Evolutionary conservation across 2,797 vertebrate species (phyloP), one percentile per base, ranked within the genome.

Genomic region (Emys orbicularis): DNA sequence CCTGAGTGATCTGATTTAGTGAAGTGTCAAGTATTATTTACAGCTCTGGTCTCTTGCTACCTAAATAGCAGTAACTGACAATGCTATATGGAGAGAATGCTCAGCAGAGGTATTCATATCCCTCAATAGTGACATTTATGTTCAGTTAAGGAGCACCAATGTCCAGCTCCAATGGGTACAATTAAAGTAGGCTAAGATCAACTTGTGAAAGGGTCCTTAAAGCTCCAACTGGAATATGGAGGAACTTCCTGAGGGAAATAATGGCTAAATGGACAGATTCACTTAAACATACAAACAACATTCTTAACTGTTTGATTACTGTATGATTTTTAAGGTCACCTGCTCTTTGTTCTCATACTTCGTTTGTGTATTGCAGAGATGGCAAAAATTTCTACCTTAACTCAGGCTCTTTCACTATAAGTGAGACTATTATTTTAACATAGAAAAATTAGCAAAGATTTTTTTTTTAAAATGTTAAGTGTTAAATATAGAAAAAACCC

Each of bases 361-460:
- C 89, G 25, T 41, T 54, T 54, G 47, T 88, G 79, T 41, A 96
- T 94, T 92, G 61, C 90, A 90, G 89, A 87, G 87, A 12, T 83
- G 81, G 79, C 2, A 1, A 90, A 96, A 96, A 83, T 85, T 81
- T 87, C 90, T 94, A 95, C 77, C 90, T 54, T 61, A 86, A 10
- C 91, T 85, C 50, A 74, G 54, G 90, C 80, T 95, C 59, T 93
- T 49, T 93, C 5, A 4, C 50, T 61, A 86, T 85, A 89, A 3
- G 0, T 7, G 47, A 94, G 82, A 88, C 31, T 65, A n/a, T n/a
- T 95, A 95, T 81, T 93, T 92, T 88, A 96, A 86, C 83, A 13
- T 41, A 91, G 12, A 81, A 82, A 94, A 79, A 74, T 92, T 94
- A 96, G 83, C 72, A 50, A 94, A 85, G 74, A 59, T 94, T 47